Evolutionary conservation across 2,113 vertebrate genomes (phyloP).

Genomic region (Macrotis lagotis): DNA sequence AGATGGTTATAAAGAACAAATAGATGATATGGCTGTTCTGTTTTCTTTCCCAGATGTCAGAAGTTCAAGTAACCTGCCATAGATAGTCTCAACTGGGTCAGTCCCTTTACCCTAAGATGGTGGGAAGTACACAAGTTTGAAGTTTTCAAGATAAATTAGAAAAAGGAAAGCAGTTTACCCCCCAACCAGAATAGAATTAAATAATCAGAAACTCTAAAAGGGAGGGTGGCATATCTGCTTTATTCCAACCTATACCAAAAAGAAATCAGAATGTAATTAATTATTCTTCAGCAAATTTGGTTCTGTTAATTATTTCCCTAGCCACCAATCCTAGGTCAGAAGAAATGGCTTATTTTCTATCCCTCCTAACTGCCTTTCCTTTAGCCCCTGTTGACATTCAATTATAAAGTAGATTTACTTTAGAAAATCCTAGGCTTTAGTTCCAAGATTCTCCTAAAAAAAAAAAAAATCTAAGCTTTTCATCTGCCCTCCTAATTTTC

Average conservation of each 20-base stretch:
- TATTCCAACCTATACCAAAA: conserved; percentile 58
- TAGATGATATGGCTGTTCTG: conserved; percentile 51
- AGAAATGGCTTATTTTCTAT: conserved; percentile 40
- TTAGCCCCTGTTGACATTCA: conserved; percentile 51
- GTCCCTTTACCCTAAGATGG: conserved; percentile 68
- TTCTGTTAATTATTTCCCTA: conserved; percentile 57
- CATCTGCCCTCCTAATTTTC: conserved; percentile 39
- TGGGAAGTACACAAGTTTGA: conserved; percentile 76
- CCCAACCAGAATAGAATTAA: conserved; percentile 21
- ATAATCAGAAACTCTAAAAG: conserved; percentile 64
- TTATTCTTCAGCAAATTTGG: conserved; percentile 56
- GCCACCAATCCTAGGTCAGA: neutral
- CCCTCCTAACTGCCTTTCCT: conserved; percentile 25
- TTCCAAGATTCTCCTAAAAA: conserved; percentile 51
- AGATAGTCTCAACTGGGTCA: conserved; percentile 41
- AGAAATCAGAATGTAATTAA: conserved; percentile 67
- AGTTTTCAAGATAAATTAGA: conserved; percentile 78
- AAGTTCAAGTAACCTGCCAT: conserved; percentile 60
- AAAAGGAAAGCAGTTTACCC: conserved; percentile 63
- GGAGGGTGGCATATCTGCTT: conserved; percentile 69
- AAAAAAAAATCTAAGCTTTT: conserved; percentile 43
- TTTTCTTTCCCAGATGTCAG: conserved; percentile 68
- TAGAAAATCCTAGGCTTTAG: conserved; percentile 54
- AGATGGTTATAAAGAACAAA: conserved; percentile 66
- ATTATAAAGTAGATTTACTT: conserved; percentile 41